Evolutionary conservation across 2,888 invertebrate species (phyloP), one percentile per base, ranked within the genome.

Genomic region (Chloroclystis v-ata): DNA sequence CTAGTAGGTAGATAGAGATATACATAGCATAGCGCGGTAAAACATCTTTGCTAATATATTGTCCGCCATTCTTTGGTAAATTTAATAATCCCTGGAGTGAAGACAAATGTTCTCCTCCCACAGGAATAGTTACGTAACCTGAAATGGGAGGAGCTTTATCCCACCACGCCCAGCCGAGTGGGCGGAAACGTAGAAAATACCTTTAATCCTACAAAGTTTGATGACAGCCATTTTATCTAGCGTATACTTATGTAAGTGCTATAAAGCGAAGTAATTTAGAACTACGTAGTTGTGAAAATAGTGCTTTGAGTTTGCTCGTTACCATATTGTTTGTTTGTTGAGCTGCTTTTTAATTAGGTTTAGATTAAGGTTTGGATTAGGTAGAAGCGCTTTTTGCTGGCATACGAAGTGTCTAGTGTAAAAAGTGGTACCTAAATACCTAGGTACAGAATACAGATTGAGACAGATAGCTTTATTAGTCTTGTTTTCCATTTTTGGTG

Each of bases 31-130:
- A 20, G 20, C 20, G 5, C n/a, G 20, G 20, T 20, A 20, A 14
- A 14, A 16, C 14, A 33, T 33, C 14, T 9, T 13, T 30, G 13
- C 6, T 3, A 13, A 13, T 33, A 33, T 33, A 14, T 29, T 20
- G 10, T 12, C 24, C 35, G 28, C 39, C 46, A 73, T 75, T 66
- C 72, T 72, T 67, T 68, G 57, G 72, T 76, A 75, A 75, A 81
- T 82, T 82, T 79, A 82, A 82, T 84, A 82, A 82, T 72, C 74
- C 41, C 74, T 63, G 68, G 67, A 59, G 59, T 63, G 66, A 72
- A 78, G 77, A 76, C 70, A 75, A 78, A 74, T 71, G 75, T 69
- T 72, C 78, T 71, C 78, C 76, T 67, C 78, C 79, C 77, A 50
- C 63, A 49, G 59, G 43, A 28, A 20, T 38, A 67, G 47, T 57